Conservation (phyloP, 30 jellyfish, hydroid and myxozoan species). For the Turritopsis dohrnii region DNA sequence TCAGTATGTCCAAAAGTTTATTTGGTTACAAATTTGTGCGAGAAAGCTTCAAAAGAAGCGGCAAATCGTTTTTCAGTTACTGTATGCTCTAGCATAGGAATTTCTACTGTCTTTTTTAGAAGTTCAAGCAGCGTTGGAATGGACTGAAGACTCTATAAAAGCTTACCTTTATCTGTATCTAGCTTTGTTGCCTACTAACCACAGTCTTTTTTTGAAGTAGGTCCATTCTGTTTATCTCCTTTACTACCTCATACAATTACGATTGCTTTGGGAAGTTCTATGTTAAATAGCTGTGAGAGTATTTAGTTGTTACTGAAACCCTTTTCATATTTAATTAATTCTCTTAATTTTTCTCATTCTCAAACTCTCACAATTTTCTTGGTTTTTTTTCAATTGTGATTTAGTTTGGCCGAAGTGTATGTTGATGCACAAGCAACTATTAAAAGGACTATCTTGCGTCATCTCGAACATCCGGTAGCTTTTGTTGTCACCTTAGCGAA, state of each 20-base stretch:
- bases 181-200: constrained; percentile 91
- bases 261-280: too few relatives aligned
- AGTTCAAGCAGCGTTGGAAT: constrained; percentile 40
- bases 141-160: constrained; percentile 95
- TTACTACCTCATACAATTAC: too few relatives aligned
- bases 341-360: too few relatives aligned
- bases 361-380: not conserved
- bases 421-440: constrained; percentile 88
- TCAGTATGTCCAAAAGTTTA: too few relatives aligned
- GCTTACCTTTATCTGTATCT: constrained; percentile 81
- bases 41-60: too few relatives aligned
- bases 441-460: constrained; percentile 81
- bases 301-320: too few relatives aligned
- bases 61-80: too few relatives aligned
- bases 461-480: constrained; percentile 93
- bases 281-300: too few relatives aligned
- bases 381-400: not conserved
- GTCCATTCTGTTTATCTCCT: constrained; percentile 10
- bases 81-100: too few relatives aligned
- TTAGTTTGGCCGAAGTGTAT: constrained; percentile 86
- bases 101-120: not conserved
- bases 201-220: constrained; percentile 79
- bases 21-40: too few relatives aligned
- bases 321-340: too few relatives aligned
- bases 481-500: not conserved